phyloP scores from a whole-genome alignment of 2,888 invertebrate genomes.

The Drosophila yooni region DNA sequence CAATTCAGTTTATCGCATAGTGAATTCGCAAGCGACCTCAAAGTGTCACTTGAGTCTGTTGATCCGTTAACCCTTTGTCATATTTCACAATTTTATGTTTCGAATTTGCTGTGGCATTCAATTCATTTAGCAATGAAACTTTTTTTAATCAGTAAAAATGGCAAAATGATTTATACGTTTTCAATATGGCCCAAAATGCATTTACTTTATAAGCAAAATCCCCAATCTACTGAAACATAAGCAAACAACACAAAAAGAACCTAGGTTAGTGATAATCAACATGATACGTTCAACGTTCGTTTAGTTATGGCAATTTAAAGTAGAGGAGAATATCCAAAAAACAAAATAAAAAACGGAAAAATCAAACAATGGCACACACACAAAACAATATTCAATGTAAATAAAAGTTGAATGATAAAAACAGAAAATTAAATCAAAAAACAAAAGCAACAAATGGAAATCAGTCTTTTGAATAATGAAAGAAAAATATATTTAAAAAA shows the following conservation, averaged over 20 bases:
- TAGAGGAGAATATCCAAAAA: conserved; percentile 17
- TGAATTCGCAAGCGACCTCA: conserved; percentile 11
- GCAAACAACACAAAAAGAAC: background rate
- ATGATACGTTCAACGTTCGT: conserved; percentile 77
- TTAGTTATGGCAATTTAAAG: conserved; percentile 71
- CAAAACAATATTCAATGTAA: conserved; percentile 63
- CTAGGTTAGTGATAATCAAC: conserved; percentile 76
- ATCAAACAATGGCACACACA: conserved; percentile 13
- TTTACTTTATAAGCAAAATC: conserved; percentile 60
- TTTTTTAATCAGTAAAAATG: conserved; percentile 61
- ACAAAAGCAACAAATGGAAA: conserved; percentile 18
- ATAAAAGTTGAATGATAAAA: conserved; percentile 48
- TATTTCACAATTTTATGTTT: conserved; percentile 29
- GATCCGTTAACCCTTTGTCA: conserved; percentile 13
- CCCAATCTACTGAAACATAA: conserved; percentile 18
- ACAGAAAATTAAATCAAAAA: conserved; percentile 3
- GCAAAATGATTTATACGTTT: conserved; percentile 50
- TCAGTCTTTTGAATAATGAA: conserved; percentile 50
- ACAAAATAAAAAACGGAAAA: conserved; percentile 18
- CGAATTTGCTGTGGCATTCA: conserved; percentile 30
- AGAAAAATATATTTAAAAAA: conserved; percentile 21
- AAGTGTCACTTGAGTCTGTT: conserved; percentile 10
- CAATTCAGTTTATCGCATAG: background rate
- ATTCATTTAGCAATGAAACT: conserved; percentile 38
- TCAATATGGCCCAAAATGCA: conserved; percentile 66